A percentile compares a stretch with the other conserved stretches of the same genome.
Conservation (phyloP, 2,888 invertebrate genomes). For the Callinectes sapidus region DNA sequence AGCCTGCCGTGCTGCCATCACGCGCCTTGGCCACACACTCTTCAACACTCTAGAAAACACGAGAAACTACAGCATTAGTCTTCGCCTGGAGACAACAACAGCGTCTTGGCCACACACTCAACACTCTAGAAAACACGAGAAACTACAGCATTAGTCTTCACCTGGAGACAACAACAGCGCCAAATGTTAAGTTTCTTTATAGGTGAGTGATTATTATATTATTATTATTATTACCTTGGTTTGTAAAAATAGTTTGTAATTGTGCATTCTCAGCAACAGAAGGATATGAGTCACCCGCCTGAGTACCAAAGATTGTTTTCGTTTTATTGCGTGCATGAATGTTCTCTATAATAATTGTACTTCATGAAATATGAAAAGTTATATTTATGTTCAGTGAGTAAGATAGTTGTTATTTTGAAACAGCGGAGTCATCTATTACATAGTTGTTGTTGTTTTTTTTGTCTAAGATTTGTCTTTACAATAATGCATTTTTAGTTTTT, state of each 20-base stretch:
- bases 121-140: constrained; percentile 31
- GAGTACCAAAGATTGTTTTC: neutral
- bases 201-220: neutral
- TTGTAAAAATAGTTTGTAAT: neutral
- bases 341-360: neutral
- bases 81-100: neutral
- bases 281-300: neutral
- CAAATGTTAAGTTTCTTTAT: constrained; percentile 2
- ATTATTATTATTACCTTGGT: neutral
- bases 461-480: neutral
- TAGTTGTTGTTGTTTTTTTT: neutral
- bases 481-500: neutral
- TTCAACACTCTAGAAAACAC: constrained; percentile 34
- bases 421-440: neutral
- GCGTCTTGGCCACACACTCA: constrained; percentile 31
- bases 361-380: neutral
- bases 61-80: constrained; percentile 11
- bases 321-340: neutral
- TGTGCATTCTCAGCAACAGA: neutral
- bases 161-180: neutral
- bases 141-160: neutral
- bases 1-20: constrained; percentile 15
- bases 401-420: neutral
- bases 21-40: constrained; percentile 24
- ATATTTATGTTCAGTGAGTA: neutral